These are phyloP conservation scores for Petrocephalus zakoni DNA, from an alignment of 2,113 vertebrate species.

Conservation along the genomic window DNA sequence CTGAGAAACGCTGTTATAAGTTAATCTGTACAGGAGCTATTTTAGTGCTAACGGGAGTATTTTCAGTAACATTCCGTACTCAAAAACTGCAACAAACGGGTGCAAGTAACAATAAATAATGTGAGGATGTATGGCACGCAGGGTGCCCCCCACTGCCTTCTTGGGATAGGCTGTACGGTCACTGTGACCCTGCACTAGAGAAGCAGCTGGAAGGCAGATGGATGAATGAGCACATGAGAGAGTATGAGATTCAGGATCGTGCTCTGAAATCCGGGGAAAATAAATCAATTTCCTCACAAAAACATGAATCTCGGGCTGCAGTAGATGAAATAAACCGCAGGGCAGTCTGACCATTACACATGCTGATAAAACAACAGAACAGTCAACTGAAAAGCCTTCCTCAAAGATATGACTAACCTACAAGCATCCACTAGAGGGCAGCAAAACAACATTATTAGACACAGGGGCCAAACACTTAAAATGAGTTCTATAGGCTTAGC, in stretches of 20 bases:
- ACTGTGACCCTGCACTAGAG: not conserved
- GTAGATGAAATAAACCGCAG: not conserved
- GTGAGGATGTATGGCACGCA: not conserved
- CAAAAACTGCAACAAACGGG: not conserved
- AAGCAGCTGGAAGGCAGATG: not conserved
- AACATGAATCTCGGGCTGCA: not conserved
- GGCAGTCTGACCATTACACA: not conserved
- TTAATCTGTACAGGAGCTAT: not conserved
- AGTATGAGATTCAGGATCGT: not conserved
- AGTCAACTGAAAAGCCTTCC: not conserved
- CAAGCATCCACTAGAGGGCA: slow-evolving; percentile 51
- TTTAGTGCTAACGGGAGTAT: not conserved
- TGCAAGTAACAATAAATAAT: not conserved
- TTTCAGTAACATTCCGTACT: not conserved
- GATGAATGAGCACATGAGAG: not conserved
- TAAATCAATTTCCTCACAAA: not conserved
- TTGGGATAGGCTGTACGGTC: not conserved
- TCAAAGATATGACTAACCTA: not conserved
- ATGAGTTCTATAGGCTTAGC: not conserved
- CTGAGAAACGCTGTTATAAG: not conserved
- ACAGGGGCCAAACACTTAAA: not conserved
- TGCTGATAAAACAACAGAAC: not conserved
- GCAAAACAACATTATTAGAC: slow-evolving; percentile 29
- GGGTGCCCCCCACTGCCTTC: not conserved
- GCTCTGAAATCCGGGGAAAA: not conserved